Base-by-base conservation (phyloP, 2,888 invertebrate genomes). In the Oxyteleia sp. region DNA sequence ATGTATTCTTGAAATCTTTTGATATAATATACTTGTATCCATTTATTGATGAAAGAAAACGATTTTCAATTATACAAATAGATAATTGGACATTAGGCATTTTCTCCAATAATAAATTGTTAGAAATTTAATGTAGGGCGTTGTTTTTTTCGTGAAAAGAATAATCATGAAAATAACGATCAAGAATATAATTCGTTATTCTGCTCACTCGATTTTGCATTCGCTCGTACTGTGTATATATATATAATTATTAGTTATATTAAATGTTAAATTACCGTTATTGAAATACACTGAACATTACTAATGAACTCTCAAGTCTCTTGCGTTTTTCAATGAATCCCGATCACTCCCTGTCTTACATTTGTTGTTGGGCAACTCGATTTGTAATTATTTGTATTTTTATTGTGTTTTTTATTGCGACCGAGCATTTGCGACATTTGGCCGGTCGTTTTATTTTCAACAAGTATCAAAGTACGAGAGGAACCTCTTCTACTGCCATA, bases 201-300 rank as follows among this genome's bases (percentile, higher is more conserved):
- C 38, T 78, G 68, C 61, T 78, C 51, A 66, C 47, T 61, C 49
- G 38, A 78, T 61, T 78, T 74, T 63, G 45, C 68, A 76, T 66
- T 68, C 68, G 43, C 68, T 69, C 68, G 47, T 68, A 78, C 32
- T 68, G 57, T 69, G 51, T 61, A 53, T 61, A 55, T 61, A 53
- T 61, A 55, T 55, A 76, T 59, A 32, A 68, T 72, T 11, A 61
- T 55, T 51, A 53, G 41, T 72, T 69, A 69, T 61, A 69, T 45
- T 29, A 57, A 78, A 43, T 69, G 78, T 78, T 78, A 68, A 78
- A 78, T 41, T 61, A 69, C 45, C 61, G 69, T 78, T 78, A 78
- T 61, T 78, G 68, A 78, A 78, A 76, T 76, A 76, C 59, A 78
- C 69, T 53, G 78, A 47, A 61, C 68, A 78, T 78, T 78, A 76